Evolutionary conservation across 1,140 invertebrate genomes (phyloP).

Genomic region (Piezodorus guildinii): DNA sequence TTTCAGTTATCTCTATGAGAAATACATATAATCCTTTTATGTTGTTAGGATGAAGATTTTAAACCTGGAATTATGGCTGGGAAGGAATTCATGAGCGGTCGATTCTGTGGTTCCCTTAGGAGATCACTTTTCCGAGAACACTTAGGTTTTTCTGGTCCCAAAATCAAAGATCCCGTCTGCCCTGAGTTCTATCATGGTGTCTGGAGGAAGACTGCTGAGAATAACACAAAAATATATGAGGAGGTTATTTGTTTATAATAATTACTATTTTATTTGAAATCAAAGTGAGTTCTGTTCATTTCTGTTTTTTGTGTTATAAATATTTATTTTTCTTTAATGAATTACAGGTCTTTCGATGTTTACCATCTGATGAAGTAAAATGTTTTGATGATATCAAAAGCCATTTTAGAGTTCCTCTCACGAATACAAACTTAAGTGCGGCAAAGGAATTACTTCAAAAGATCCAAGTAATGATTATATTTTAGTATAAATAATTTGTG

Average conservation of each 20-base stretch:
- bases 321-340: too few species aligned
- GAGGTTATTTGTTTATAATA: slow-evolving; percentile 44
- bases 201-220: slow-evolving; percentile 63
- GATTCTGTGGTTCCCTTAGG: slow-evolving; percentile 71
- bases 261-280: too few species aligned
- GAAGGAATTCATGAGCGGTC: slow-evolving; percentile 62
- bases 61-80: slow-evolving; percentile 70
- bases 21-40: too few species aligned
- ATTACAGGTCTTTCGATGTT: slow-evolving; percentile 58
- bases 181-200: slow-evolving; percentile 67
- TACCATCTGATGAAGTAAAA: slow-evolving; percentile 67
- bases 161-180: slow-evolving; percentile 60
- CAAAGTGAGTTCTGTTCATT: too few species aligned
- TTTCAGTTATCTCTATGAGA: too few species aligned
- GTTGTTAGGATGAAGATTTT: slow-evolving; percentile 62
- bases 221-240: slow-evolving; percentile 79
- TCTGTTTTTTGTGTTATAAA: too few species aligned
- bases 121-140: slow-evolving; percentile 85
- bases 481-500: slow-evolving; percentile 36
- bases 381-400: slow-evolving; percentile 58
- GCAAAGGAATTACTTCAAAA: slow-evolving; percentile 57
- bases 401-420: slow-evolving; percentile 35
- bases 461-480: slow-evolving; percentile 44
- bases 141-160: slow-evolving; percentile 46
- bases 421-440: slow-evolving; percentile 49